Evolutionary conservation across 2,797 vertebrate species (phyloP).

Genomic region (Hirundo rustica): DNA sequence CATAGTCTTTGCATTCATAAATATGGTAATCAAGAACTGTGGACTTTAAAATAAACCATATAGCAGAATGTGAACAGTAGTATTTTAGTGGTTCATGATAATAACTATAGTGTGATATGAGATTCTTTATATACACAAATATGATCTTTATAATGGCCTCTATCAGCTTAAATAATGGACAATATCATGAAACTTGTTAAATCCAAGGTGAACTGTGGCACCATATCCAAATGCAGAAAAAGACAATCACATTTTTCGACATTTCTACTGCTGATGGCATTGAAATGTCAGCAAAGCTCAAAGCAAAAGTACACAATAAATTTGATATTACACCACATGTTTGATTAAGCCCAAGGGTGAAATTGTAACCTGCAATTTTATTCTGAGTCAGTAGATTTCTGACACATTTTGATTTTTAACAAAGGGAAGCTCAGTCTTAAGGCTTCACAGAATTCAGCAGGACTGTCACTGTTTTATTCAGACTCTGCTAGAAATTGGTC

Average conservation of each 20-base stretch:
- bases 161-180: conserved; percentile 52
- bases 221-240: conserved; percentile 54
- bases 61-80: not conserved
- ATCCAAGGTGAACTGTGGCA: conserved; percentile 41
- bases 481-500: conserved; percentile 35
- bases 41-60: conserved; percentile 15
- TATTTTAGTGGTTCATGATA: not conserved
- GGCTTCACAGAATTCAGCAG: conserved; percentile 36
- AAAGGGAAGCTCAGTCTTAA: conserved; percentile 46
- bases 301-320: conserved; percentile 65
- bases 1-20: conserved; percentile 31
- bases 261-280: conserved; percentile 56
- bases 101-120: not conserved
- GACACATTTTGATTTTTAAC: conserved; percentile 63
- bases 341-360: conserved; percentile 67
- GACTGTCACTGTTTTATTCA: conserved; percentile 55
- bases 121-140: conserved; percentile 53
- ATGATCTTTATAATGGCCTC: conserved; percentile 59
- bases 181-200: conserved; percentile 64
- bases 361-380: conserved; percentile 64
- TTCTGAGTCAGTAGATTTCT: conserved; percentile 66
- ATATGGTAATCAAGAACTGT: conserved; percentile 38
- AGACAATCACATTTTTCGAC: conserved; percentile 50
- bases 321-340: conserved; percentile 60
- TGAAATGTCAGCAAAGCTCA: conserved; percentile 70